Conservation (phyloP, 2,888 invertebrate species). For the Odontomyia ornata region DNA sequence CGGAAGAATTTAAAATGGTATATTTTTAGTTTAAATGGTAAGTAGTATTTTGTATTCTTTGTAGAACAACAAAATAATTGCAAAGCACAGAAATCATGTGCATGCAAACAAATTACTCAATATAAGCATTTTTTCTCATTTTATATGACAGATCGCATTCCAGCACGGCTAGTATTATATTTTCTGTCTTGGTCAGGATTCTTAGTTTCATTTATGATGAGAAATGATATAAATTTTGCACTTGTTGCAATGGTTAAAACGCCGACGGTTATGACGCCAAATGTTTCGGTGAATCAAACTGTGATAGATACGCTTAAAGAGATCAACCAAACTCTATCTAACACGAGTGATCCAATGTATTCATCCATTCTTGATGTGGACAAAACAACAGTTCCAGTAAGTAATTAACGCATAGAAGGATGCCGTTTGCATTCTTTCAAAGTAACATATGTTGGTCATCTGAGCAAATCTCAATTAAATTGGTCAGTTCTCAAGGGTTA, state of each 20-base stretch:
- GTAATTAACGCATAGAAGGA: no score
- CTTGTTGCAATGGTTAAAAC: constrained; percentile 73
- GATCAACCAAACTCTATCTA: neutral
- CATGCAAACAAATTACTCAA: no score
- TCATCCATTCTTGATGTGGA: neutral
- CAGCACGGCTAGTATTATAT: constrained; percentile 75
- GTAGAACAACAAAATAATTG: no score
- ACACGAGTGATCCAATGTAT: neutral
- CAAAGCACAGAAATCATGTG: no score
- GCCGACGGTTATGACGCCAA: neutral
- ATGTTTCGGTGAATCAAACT: neutral
- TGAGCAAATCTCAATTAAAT: no score
- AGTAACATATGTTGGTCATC: no score
- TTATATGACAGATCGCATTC: constrained; percentile 65
- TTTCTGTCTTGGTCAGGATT: constrained; percentile 78
- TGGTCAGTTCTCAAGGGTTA: no score
- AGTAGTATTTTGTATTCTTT: neutral
- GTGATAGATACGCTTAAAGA: constrained; percentile 41
- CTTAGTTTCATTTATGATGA: constrained; percentile 79
- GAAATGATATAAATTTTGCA: constrained; percentile 77
- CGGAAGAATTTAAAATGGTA: neutral
- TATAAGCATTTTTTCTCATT: neutral
- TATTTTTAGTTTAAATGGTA: constrained; percentile 3
- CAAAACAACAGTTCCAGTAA: neutral
- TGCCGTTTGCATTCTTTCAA: no score